These are phyloP conservation scores for Proteles cristata DNA, from an alignment of 2,113 vertebrate genomes.

Conservation along the genomic window DNA sequence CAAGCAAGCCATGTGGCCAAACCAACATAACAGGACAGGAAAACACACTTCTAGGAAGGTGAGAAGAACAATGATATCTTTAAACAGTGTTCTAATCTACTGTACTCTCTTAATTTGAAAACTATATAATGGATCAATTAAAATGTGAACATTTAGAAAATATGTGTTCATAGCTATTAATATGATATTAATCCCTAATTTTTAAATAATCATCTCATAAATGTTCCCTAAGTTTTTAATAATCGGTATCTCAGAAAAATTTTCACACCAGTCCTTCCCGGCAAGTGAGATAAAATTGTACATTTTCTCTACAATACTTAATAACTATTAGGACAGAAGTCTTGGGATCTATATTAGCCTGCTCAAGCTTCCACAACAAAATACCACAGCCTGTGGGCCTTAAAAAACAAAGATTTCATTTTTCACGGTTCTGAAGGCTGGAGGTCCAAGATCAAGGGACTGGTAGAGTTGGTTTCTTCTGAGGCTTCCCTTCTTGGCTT, in stretches of 20 bases:
- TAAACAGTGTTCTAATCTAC: not conserved
- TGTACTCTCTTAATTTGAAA: not conserved
- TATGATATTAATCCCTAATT: not conserved
- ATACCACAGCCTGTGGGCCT: not conserved
- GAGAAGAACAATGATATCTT: not conserved
- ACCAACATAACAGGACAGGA: not conserved
- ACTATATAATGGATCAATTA: not conserved
- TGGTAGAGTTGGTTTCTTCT: not conserved
- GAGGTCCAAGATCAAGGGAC: not conserved
- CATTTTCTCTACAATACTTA: not conserved
- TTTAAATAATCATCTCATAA: not conserved
- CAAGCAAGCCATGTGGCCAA: not conserved
- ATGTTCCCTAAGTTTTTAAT: not conserved
- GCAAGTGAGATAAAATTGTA: not conserved
- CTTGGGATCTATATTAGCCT: not conserved
- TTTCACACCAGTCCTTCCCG: not conserved
- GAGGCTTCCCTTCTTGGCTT: not conserved
- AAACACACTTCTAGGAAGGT: not conserved
- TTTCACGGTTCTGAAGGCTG: not conserved
- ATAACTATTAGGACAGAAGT: not conserved
- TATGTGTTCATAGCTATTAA: not conserved
- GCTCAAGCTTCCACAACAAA: not conserved
- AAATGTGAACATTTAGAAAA: not conserved
- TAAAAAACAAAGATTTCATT: not conserved
- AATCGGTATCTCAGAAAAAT: not conserved